Conservation (phyloP, 2,113 vertebrate genomes). For the Passer montanus region DNA sequence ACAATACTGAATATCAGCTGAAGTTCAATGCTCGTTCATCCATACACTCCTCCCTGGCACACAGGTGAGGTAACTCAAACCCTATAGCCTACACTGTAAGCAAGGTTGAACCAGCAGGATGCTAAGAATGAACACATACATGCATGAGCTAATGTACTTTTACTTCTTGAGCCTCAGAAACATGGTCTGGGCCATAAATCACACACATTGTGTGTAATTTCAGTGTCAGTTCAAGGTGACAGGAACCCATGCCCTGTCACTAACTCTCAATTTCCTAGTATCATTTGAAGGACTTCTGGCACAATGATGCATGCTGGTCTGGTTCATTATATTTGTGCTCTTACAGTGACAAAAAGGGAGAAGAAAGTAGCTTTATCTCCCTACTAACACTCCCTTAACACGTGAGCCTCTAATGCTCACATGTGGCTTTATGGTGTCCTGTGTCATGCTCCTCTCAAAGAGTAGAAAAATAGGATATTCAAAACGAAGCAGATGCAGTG, state of each 20-base stretch:
- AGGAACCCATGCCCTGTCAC: not conserved
- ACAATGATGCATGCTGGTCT: not conserved
- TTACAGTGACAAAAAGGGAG: not conserved
- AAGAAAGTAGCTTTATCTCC: not conserved
- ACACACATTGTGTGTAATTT: not conserved
- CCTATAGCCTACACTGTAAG: not conserved
- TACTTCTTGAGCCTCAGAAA: not conserved
- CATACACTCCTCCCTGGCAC: accelerated
- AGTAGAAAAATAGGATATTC: not conserved
- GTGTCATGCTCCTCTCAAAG: not conserved
- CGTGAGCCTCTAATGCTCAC: not conserved
- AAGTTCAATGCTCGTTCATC: not conserved
- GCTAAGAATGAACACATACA: not conserved
- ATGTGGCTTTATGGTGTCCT: not conserved
- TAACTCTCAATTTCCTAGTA: not conserved
- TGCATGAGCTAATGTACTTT: not conserved
- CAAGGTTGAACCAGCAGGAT: accelerated
- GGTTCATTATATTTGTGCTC: not conserved
- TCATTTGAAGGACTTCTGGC: not conserved
- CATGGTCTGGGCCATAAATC: not conserved
- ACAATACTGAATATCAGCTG: not conserved
- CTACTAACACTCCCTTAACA: not conserved
- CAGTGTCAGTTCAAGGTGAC: not conserved
- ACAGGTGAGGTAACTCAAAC: not conserved
- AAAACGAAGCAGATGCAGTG: not conserved